Base-by-base conservation (phyloP, 2,888 invertebrate genomes). In the Ochropacha duplaris region DNA sequence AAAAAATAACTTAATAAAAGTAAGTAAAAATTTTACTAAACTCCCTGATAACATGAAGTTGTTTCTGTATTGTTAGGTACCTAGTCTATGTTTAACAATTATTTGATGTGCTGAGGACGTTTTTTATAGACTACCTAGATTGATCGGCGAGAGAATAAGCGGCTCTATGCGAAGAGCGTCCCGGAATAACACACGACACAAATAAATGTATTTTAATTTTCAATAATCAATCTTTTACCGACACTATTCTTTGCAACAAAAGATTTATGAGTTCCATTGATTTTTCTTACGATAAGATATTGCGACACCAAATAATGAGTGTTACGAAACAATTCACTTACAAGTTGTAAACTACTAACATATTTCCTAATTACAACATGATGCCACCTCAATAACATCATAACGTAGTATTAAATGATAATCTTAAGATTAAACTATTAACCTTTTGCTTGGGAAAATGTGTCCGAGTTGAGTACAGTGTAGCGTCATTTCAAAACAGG, bases 391-490 rank as follows among this genome's bases (percentile, higher is more conserved):
- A 78, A 78, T 79, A 76, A 62, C 68, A 57, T 58, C 65, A 60
- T 59, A 58, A 65, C 65, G 57, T 69, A 64, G 71, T 73, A 75
- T 76, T 79, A 79, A 76, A 72, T 72, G 72, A 75, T 79, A 77
- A 79, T 79, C 72, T 68, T 50, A 69, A 72, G 79, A 79, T 81
- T 70, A 77, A 75, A 85, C 79, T 79, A 83, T 83, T 87, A 87
- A 87, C 86, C 88, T 88, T 83, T 86, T 63, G 76, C 80, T 71
- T 85, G 85, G 77, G 87, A 87, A 88, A 79, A 82, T 74, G 66
- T 73, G 61, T 58, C 59, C n/a, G 19, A 44, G 16, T 9, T 39
- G 8, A 44, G 16, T 44, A n/a, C 19, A 44, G 8, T 19, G 44
- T 44, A 44, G 71, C 4, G n/a, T 9, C 0, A n/a, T 36, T 36